Conservation (phyloP, 2,113 vertebrate species). For the Dromaius novaehollandiae region DNA sequence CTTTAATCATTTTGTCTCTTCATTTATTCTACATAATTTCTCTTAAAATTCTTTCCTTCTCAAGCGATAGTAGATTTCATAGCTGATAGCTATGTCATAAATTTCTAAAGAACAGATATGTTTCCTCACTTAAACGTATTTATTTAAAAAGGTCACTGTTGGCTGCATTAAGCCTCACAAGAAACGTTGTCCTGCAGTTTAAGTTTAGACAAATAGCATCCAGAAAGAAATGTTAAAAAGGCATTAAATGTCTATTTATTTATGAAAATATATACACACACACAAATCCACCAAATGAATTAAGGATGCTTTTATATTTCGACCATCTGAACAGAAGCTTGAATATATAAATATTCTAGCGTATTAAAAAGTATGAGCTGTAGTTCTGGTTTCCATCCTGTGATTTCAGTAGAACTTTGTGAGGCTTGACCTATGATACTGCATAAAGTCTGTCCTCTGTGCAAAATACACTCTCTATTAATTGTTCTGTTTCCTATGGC, state of each 20-base stretch:
- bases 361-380: background rate
- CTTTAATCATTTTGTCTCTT: background rate
- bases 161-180: background rate
- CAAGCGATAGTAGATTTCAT: background rate
- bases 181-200: background rate
- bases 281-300: background rate
- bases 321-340: background rate
- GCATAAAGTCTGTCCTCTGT: accelerated
- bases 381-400: background rate
- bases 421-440: accelerated
- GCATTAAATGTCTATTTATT: background rate
- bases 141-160: background rate
- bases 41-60: background rate
- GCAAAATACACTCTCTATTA: background rate
- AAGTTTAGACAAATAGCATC: background rate
- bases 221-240: background rate
- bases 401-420: background rate
- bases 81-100: background rate
- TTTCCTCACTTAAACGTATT: background rate
- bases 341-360: background rate
- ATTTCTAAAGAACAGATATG: background rate
- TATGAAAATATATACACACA: accelerated
- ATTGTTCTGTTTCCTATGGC: background rate
- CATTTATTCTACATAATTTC: background rate
- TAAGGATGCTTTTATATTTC: background rate